Conservation (phyloP, 2,888 invertebrate genomes). For the Acronicta alni region DNA sequence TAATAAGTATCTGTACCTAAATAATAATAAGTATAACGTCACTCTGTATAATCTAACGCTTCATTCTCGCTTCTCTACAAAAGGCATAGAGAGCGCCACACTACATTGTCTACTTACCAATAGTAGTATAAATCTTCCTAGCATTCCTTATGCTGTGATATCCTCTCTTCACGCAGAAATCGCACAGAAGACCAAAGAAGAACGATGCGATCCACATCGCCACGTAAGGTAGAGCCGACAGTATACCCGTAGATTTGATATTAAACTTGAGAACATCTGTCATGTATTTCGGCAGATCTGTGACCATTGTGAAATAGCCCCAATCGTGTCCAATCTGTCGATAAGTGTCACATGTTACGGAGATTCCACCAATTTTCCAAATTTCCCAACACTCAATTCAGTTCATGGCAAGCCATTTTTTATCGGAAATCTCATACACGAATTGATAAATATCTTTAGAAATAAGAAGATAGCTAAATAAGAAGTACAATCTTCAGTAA, state of each 20-base stretch:
- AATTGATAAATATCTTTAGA: conserved; percentile 18
- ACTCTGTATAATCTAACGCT: no score
- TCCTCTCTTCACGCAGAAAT: conserved; percentile 90
- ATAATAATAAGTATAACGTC: no score
- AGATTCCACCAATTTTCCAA: neutral
- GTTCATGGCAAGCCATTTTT: conserved; percentile 24
- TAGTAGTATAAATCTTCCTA: conserved; percentile 91
- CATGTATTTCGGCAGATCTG: conserved; percentile 92
- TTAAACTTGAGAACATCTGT: conserved; percentile 91
- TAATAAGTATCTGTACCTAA: no score
- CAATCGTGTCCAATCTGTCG: conserved; percentile 91
- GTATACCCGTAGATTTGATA: conserved; percentile 90
- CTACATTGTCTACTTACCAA: conserved; percentile 84
- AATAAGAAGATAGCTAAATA: conserved; percentile 3
- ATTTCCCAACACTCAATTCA: conserved; percentile 15
- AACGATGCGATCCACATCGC: conserved; percentile 91
- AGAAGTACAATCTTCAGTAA: neutral
- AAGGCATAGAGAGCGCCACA: neutral
- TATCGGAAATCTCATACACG: conserved; percentile 3
- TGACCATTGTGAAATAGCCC: conserved; percentile 92
- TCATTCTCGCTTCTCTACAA: no score
- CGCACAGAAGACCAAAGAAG: conserved; percentile 91
- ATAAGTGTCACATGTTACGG: conserved; percentile 19
- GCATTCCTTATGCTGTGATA: conserved; percentile 88
- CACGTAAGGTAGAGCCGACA: conserved; percentile 91